A percentile compares a stretch with the other conserved stretches of the same genome.
Conservation (phyloP, 2,888 invertebrate genomes). For the Chymomyza procnemis region DNA sequence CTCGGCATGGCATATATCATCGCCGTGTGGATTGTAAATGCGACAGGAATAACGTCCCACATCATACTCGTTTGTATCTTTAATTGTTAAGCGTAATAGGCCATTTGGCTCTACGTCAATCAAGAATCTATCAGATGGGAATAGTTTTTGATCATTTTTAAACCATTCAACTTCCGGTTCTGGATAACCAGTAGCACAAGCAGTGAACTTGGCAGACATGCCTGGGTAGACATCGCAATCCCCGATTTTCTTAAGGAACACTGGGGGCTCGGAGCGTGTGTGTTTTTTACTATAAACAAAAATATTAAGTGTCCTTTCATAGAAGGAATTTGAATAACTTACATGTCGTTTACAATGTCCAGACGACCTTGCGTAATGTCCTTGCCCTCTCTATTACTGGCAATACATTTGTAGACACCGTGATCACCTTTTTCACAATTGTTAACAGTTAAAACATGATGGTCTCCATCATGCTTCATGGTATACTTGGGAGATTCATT, state of each 20-base stretch:
- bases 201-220: conserved; percentile 95
- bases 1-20: conserved; percentile 88
- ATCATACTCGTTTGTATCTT: conserved; percentile 88
- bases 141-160: conserved; percentile 87
- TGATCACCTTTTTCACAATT: conserved; percentile 84
- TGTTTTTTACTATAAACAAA: conserved; percentile 82
- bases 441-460: conserved; percentile 86
- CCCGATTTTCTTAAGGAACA: conserved; percentile 92
- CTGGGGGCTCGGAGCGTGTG: conserved; percentile 89
- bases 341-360: conserved; percentile 91
- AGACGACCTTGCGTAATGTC: conserved; percentile 86
- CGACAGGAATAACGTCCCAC: conserved; percentile 91
- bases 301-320: not conserved
- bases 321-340: conserved; percentile 72
- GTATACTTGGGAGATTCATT: conserved; percentile 85
- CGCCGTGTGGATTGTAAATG: conserved; percentile 91
- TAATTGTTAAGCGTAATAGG: conserved; percentile 88
- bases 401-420: conserved; percentile 87
- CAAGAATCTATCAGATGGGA: conserved; percentile 89
- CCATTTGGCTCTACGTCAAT: conserved; percentile 87
- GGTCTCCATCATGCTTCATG: conserved; percentile 88
- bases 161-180: conserved; percentile 94
- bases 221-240: conserved; percentile 92
- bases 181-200: conserved; percentile 91
- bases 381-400: conserved; percentile 88